Base-by-base conservation (phyloP, 2,888 invertebrate species). In the Cybosia mesomella region DNA sequence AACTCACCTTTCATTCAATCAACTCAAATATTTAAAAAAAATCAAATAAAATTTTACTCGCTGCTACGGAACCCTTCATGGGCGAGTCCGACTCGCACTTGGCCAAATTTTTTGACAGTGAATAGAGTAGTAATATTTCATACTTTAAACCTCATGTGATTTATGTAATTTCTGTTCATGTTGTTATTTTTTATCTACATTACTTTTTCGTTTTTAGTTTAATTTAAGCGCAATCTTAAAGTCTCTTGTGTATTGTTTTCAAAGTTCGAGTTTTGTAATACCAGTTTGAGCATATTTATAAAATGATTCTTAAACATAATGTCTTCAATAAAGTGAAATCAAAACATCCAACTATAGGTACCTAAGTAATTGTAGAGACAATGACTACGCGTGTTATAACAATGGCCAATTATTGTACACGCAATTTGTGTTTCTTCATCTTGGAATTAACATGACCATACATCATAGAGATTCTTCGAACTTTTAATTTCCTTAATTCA, bases 321-420 rank as follows among this genome's bases (percentile, higher is more conserved):
- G 11, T 34, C 21, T 62, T 54, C 34, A 22, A 36, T 32, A 34
- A 59, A 72, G 66, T 69, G 74, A 79, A 79, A 79, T 32, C 67
- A 74, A 81, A 75, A 77, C 66, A 71, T 66, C 54, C 58, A 43
- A 39, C 21, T 55, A n/a, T 2, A 49, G 8, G 22, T 67, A 69
- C 24, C 70, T 34, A 49, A 24, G 64, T 68, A 72, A 69, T 72
- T 66, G 68, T 39, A 66, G 67, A 68, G 69, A 74, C 60, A 71
- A 66, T 75, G 66, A 75, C 67, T 68, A 76, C 54, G 73, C 68
- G 67, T 73, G 72, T 54, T 71, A 73, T 81, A 72, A 81, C 80
- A 80, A 79, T 81, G 34, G 64, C 32, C 61, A 62, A 58, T 67
- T 75, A 80, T 79, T 74, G 76, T 63, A 59, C 54, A 72, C 75